phyloP scores from a whole-genome alignment of 2,888 invertebrate genomes.

The Chelonus formosanus region DNA sequence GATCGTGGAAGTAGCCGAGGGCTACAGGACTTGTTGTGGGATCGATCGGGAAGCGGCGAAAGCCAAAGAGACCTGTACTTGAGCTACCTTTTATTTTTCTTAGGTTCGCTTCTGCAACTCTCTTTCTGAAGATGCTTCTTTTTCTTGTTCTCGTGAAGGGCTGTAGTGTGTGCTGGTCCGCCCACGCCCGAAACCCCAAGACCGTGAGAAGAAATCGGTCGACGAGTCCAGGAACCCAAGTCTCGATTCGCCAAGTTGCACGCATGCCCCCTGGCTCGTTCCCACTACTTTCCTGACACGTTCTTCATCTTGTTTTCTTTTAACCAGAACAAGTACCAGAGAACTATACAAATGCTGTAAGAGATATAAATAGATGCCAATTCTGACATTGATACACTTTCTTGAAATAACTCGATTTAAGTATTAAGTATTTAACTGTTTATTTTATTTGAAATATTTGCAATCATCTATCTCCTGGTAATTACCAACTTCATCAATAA shows the following conservation, averaged over 20 bases:
- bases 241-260: conserved; percentile 25
- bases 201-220: conserved; percentile 54
- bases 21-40: background rate
- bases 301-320: conserved; percentile 18
- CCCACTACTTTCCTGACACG: conserved; percentile 13
- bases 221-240: conserved; percentile 17
- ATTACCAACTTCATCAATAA: no score
- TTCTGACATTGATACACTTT: conserved; percentile 9
- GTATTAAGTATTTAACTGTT: background rate
- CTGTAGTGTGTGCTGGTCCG: conserved; percentile 46
- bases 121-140: conserved; percentile 7
- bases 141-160: background rate
- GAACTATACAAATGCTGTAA: background rate
- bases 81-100: conserved; percentile 17
- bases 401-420: background rate
- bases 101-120: conserved; percentile 7
- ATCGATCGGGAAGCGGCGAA: conserved; percentile 17
- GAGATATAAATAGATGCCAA: conserved; percentile 7
- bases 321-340: conserved; percentile 9
- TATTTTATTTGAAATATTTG: background rate
- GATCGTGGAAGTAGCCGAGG: background rate
- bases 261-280: conserved; percentile 28
- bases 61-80: conserved; percentile 20
- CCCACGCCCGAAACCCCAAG: conserved; percentile 51
- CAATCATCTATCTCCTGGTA: no score